Base-by-base conservation (phyloP, 2,797 vertebrate genomes). In the Schizothorax lantsangensis region DNA sequence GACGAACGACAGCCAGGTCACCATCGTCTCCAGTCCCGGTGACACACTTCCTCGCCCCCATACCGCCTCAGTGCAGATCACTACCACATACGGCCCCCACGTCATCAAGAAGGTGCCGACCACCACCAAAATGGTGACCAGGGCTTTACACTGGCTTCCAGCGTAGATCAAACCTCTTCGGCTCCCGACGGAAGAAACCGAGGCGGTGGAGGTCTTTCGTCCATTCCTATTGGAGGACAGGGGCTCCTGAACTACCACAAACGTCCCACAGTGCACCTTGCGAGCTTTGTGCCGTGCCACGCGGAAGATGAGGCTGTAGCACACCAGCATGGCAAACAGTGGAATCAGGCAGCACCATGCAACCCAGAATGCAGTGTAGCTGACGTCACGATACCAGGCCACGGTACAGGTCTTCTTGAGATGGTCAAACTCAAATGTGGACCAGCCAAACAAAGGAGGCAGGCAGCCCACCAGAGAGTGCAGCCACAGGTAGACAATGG, bases 331-430 rank as follows among this genome's bases (percentile, higher is more conserved):
- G 92, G 96, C 90, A 71, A 95, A 0, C 0, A 99, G 96, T 0
- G 98, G 97, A 21, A 97, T 93, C 40, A 99, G 91, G 0, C 95
- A 95, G 0, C 98, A 99, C 98, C 98, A 99, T 88, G 95, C 91
- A 85, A 98, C 96, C 98, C 98, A 99, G 90, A 99, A 99, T 89
- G 95, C 96, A 0, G 98, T 97, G 91, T 99, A 99, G 87, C 96
- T 94, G 0, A 92, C 94, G 84, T 96, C 97, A 72, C 95, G 95
- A 92, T 99, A 96, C 98, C 98, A 99, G 0, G 98, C 96, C 0
- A 95, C 97, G 23, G 97, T 97, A 0, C 98, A 99, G 88, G 97
- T 98, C 96, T 97, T 97, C 93, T 99, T 99, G 94, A 96, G 97
- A 19, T 97, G 96, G 89, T 98, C 97, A 15, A 99, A 99, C 92